Conservation (phyloP, 2,113 vertebrate species). For the Dicrurus megarhynchus region DNA sequence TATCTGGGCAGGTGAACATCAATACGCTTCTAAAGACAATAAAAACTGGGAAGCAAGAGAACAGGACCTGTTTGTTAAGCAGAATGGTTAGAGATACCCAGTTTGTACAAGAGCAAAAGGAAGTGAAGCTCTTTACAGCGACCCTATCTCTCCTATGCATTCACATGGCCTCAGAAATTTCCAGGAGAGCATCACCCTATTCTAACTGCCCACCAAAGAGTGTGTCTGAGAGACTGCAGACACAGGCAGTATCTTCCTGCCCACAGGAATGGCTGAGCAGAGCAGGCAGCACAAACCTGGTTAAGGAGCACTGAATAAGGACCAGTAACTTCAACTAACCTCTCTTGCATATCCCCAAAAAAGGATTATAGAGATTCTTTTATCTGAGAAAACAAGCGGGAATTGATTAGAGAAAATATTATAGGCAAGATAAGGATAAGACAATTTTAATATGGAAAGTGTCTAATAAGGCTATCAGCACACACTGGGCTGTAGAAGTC, state of each 20-base stretch:
- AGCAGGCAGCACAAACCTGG: not conserved
- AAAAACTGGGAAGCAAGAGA: slow-evolving; percentile 26
- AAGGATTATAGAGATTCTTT: not conserved
- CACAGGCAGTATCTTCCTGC: not conserved
- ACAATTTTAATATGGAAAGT: not conserved
- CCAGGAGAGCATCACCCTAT: not conserved
- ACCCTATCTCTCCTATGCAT: not conserved
- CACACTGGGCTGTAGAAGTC: not conserved
- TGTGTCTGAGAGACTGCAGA: not conserved
- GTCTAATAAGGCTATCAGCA: not conserved
- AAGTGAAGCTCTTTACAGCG: not conserved
- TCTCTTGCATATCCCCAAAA: not conserved
- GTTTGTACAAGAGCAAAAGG: not conserved
- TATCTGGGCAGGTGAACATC: slow-evolving; percentile 52
- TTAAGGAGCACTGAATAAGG: not conserved
- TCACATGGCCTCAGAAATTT: not conserved
- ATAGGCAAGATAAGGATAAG: not conserved
- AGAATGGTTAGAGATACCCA: not conserved
- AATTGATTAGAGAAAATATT: not conserved
- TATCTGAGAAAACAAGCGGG: not conserved
- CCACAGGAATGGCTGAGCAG: not conserved
- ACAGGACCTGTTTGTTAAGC: slow-evolving; percentile 11
- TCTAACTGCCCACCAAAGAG: not conserved
- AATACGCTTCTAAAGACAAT: slow-evolving; percentile 60
- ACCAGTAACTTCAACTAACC: not conserved